Base-by-base conservation (phyloP, 2,113 vertebrate species). In the Arizona elegans region DNA sequence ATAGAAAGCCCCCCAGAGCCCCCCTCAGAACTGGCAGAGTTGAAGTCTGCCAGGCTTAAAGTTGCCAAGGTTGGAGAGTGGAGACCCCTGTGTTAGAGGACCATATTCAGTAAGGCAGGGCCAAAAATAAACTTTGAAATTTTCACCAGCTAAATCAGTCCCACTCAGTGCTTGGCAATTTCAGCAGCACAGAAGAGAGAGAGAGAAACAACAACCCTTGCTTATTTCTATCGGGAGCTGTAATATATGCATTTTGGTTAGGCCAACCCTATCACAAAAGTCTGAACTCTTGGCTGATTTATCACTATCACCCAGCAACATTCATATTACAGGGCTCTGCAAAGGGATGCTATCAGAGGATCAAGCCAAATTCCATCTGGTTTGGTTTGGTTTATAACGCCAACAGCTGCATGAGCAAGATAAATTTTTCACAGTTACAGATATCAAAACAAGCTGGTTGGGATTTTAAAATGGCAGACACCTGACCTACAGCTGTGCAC, bases 391-490 rank as follows among this genome's bases (percentile, higher is more conserved):
- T 50, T 94, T 70, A 89, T 52, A 89, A 50, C 24, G 52, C 81
- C 53, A 70, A 54, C 50, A 33, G 26, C 9, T 47, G 3, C 19
- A 3, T 0, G 0, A 90, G 2, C 55, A 62, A 88, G 24, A 88
- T 43, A 94, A 95, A 56, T 0, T 0, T 62, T 88, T 94, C 89
- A 50, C 81, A 38, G 58, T 87, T 93, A 26, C 0, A 52, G n/a
- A 91, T 75, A 91, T 38, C 62, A 58, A 91, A 55, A 91, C 92
- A 94, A 95, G 8, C 26, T 86, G 87, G 8, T 62, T 0, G 10
- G 29, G 75, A 55, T 33, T 95, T 91, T 58, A 52, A 90, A 24
- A 12, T 62, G 87, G 8, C 26, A 33, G 58, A 8, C 91, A 70
- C 38, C 47, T 65, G 93, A 92, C 26, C n/a, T 70, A 87, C 56